Percentiles rank a stretch among this genome's conserved stretches.
Evolutionary conservation across 2,113 vertebrate genomes (phyloP).

Genomic region (Entomyzon cyanotis): DNA sequence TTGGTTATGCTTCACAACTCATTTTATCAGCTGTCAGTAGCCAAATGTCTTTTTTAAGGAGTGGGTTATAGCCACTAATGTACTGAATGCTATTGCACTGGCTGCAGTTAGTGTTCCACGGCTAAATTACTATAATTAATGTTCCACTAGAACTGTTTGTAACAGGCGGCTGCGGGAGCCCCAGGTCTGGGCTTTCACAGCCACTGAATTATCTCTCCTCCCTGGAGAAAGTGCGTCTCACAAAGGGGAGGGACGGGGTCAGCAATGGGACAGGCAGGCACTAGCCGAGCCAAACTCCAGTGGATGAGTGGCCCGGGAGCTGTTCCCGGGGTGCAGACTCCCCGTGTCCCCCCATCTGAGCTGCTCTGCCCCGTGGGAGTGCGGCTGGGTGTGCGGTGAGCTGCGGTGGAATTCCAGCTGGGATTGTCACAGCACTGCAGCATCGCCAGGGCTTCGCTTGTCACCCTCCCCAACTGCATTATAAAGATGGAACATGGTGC

Average conservation of each 20-base stretch:
- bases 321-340: rapidly evolving
- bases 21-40: constrained; percentile 69
- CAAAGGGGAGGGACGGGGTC: neutral
- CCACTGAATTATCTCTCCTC: constrained; percentile 30
- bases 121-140: constrained; percentile 72
- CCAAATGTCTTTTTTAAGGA: constrained; percentile 73
- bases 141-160: constrained; percentile 65
- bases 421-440: neutral
- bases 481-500: rapidly evolving
- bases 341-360: rapidly evolving
- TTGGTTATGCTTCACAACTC: constrained; percentile 70
- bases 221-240: neutral
- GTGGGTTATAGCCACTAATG: constrained; percentile 70
- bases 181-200: neutral
- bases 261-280: neutral
- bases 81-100: constrained; percentile 67
- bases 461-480: rapidly evolving
- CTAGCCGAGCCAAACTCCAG: neutral
- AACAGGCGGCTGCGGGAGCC: constrained; percentile 48
- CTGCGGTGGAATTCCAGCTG: neutral
- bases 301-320: neutral
- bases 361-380: neutral
- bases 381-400: neutral
- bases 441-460: neutral
- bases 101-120: constrained; percentile 67